Base-by-base conservation (phyloP, 2,888 invertebrate genomes). In the Lymantria monacha region DNA sequence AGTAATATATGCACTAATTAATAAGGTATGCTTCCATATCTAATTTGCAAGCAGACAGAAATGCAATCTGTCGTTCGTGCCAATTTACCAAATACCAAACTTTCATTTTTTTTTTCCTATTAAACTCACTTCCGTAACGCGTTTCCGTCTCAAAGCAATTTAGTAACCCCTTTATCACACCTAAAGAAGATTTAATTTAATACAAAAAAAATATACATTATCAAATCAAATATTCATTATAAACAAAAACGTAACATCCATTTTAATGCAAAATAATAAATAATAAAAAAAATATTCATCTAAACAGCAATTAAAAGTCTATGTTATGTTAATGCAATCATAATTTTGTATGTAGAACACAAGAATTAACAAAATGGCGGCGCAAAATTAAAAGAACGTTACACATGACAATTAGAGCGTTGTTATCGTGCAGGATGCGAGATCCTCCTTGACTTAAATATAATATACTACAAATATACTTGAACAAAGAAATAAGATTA, bases 351-450 rank as follows among this genome's bases (percentile, higher is more conserved):
- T 37, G 52, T 55, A 51, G 42, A 69, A 58, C 57, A 55, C n/a
- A 42, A 46, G n/a, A 8, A 53, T 54, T 51, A 46, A 52, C 53
- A 65, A 69, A 48, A 69, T 69, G 66, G 59, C 54, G 30, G 43
- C 14, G 33, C 9, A 30, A 14, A 45, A 14, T 44, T 42, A 37
- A 45, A 30, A 42, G n/a, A 36, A 47, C 41, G 69, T 60, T 48
- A 41, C 57, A 63, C 48, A 51, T 62, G 56, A 55, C 48, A 58
- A 68, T 61, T 48, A 69, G 69, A 69, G 64, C 69, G 67, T 66
- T 60, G 49, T 57, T 61, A 57, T 69, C 69, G 66, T 46, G 46
- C 48, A 67, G 68, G 67, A 60, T 66, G 14, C 30, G 12, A 10
- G 33, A 14, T 41, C 14, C 8, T 12, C n/a, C 41, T 12, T 14